phyloP scores from a whole-genome alignment of 2,797 vertebrate species.

The Gallinago nigripennis region DNA sequence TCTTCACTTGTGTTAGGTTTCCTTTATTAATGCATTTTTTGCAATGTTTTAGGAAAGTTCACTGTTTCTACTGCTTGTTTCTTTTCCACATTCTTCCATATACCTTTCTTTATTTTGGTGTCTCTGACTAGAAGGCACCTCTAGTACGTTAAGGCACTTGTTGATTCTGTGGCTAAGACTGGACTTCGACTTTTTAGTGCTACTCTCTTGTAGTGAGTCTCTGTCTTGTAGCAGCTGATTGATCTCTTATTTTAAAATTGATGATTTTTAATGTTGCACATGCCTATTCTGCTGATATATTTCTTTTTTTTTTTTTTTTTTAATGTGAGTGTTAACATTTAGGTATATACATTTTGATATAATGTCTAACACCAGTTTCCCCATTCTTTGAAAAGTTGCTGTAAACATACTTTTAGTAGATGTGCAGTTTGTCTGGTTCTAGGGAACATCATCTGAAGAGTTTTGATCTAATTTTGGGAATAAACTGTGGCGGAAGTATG shows the following conservation, averaged over 20 bases:
- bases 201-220: background rate
- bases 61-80: background rate
- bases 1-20: background rate
- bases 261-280: background rate
- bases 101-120: background rate
- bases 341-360: background rate
- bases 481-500: background rate
- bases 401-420: background rate
- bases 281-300: background rate
- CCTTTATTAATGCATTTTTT: background rate
- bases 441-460: background rate
- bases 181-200: background rate
- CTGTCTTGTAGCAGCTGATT: background rate
- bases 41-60: background rate
- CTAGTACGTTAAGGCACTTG: background rate
- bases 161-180: background rate
- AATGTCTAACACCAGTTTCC: background rate
- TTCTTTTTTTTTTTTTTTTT: background rate
- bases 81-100: background rate
- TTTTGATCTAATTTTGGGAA: background rate
- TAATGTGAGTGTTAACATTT: background rate
- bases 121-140: background rate
- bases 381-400: background rate
- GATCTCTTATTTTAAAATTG: background rate
- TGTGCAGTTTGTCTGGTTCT: background rate